These are phyloP conservation scores for Gallinago media DNA, from an alignment of 2,113 vertebrate genomes.

Conservation along the genomic window DNA sequence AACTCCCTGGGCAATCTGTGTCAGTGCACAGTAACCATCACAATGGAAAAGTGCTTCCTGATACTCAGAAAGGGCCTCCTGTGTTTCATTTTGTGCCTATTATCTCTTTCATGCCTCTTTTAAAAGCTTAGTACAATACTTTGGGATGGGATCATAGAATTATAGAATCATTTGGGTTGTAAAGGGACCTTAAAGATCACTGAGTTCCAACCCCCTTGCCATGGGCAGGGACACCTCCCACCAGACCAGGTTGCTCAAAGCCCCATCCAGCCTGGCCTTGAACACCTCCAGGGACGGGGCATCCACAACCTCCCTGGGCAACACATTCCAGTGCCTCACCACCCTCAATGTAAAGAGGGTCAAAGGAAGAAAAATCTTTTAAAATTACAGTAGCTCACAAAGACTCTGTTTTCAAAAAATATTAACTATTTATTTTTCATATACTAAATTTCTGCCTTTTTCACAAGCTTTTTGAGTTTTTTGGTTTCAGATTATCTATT, in stretches of 20 bases:
- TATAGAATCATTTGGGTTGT: too few relatives aligned
- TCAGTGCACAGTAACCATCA: not conserved
- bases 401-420: not conserved
- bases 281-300: too few relatives aligned
- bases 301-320: too few relatives aligned
- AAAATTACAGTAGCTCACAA: not conserved
- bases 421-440: not conserved
- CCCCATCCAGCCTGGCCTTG: too few relatives aligned
- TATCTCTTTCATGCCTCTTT: not conserved
- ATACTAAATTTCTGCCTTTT: not conserved
- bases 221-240: too few relatives aligned
- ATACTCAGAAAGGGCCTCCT: not conserved
- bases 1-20: not conserved
- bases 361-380: not conserved
- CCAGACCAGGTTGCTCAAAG: too few relatives aligned
- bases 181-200: too few relatives aligned
- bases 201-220: too few relatives aligned
- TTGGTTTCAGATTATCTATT: not conserved
- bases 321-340: too few relatives aligned
- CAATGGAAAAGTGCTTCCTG: not conserved
- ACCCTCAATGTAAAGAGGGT: too few relatives aligned
- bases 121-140: not conserved
- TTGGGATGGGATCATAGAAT: not conserved
- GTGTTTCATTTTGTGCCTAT: not conserved
- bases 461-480: not conserved